A percentile compares a stretch with the other conserved stretches of the same genome.
Evolutionary conservation across 2,888 invertebrate genomes (phyloP).

Genomic region (Deilephila elpenor): DNA sequence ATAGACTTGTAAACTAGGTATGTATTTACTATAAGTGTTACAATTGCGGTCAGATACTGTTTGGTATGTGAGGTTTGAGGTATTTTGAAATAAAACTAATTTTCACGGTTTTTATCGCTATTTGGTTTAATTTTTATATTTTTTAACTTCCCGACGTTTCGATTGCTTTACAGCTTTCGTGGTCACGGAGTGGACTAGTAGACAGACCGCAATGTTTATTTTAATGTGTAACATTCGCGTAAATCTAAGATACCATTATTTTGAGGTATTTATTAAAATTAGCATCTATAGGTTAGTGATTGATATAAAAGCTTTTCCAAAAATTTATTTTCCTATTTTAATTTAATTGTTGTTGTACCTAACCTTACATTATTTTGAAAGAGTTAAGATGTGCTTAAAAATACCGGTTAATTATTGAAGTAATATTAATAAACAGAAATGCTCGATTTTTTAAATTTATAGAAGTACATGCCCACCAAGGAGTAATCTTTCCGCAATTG

Average conservation of each 20-base stretch:
- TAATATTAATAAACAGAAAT: no score
- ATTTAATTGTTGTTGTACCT: background rate
- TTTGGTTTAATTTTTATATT: no score
- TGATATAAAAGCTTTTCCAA: background rate
- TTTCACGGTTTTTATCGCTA: no score
- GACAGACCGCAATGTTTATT: no score
- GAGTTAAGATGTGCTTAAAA: no score
- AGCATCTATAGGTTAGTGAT: background rate
- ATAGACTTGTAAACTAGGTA: background rate
- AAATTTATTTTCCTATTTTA: background rate
- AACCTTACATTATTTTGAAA: background rate
- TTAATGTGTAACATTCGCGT: no score
- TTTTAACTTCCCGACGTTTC: no score
- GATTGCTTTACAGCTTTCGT: no score
- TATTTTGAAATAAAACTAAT: background rate
- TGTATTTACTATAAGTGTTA: conserved; percentile 18
- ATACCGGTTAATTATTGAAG: background rate
- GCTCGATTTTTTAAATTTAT: no score
- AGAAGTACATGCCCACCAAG: background rate
- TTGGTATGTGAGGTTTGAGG: background rate
- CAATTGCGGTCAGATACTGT: conserved; percentile 19
- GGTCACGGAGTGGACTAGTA: no score
- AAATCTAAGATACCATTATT: no score
- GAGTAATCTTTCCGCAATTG: conserved; percentile 18
- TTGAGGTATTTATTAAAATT: no score